Base-by-base conservation (phyloP, 2,113 vertebrate species). In the Camelus bactrianus region DNA sequence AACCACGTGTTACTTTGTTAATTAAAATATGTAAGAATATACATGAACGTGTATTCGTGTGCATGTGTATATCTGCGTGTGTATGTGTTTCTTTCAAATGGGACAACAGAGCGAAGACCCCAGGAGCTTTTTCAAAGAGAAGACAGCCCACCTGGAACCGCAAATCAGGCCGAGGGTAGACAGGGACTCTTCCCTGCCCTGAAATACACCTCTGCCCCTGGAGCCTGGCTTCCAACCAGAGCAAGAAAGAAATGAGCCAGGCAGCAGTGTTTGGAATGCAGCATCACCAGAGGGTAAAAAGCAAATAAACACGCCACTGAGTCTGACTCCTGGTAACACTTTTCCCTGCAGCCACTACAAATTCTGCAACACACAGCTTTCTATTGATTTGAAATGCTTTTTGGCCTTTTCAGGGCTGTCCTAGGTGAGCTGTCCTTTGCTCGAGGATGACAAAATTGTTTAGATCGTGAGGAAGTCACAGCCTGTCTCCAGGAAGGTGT, bases 61-160 rank as follows among this genome's bases (percentile, higher is more conserved):
- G 13, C 11, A 4, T 7, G 19, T 6, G 28, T 30, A 1, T 8
- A 6, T n/a, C 17, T 3, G 3, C 35, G 35, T n/a, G 32, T 17
- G 6, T 26, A 24, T 54, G 28, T 35, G 8, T 28, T 46, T 80
- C 48, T 87, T 42, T 82, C 80, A 50, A 56, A 64, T 6, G 20
- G 16, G 4, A 54, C 86, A 52, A 60, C 58, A 73, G 22, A 84
- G 38, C 50, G 35, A 24, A 76, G 85, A 73, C 12, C n/a, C 84
- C 56, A n/a, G 22, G 15, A 35, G 52, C 48, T 70, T 65, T 28
- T 35, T 35, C 80, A 82, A 86, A 19, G 8, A 2, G 22, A 46
- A 70, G 30, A 69, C 54, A 67, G n/a, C 22, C 54, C 50, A 52
- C 19, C 26, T 38, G 86, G 15, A 91, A 38, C 32, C 56, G 17